Conservation (phyloP, 2,888 invertebrate genomes). For the Drosophila hamatofila region DNA sequence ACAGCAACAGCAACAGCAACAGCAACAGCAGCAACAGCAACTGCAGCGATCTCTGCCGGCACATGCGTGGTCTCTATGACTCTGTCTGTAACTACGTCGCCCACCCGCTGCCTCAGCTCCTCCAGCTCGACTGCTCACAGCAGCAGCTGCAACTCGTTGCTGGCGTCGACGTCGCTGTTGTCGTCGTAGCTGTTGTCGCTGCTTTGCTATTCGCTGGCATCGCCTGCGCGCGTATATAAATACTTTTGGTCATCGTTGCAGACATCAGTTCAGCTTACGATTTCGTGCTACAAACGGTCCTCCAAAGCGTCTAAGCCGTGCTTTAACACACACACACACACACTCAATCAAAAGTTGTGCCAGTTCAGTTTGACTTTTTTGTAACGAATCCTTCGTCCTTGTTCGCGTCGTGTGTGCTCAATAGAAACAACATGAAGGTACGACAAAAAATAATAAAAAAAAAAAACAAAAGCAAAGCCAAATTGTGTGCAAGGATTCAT, state of each 20-base stretch:
- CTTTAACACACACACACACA: constrained; percentile 16
- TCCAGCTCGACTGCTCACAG: constrained; percentile 22
- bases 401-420: constrained; percentile 68
- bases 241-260: constrained; percentile 85
- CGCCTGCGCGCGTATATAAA: constrained; percentile 84
- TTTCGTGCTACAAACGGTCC: constrained; percentile 84
- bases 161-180: constrained; percentile 38
- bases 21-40: constrained; percentile 25
- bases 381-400: constrained; percentile 60
- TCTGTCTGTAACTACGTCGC: constrained; percentile 26
- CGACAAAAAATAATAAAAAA: constrained; percentile 14
- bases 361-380: constrained; percentile 51
- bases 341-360: constrained; percentile 33
- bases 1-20: constrained; percentile 27
- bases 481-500: constrained; percentile 47
- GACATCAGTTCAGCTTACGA: constrained; percentile 85
- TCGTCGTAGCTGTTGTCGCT: constrained; percentile 30
- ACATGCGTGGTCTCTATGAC: constrained; percentile 64
- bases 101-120: constrained; percentile 12
- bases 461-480: neutral
- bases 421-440: constrained; percentile 71
- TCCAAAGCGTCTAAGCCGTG: constrained; percentile 58
- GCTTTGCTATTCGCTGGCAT: constrained; percentile 49
- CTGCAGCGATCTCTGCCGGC: constrained; percentile 18
- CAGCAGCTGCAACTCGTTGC: constrained; percentile 64